Evolutionary conservation across 1,140 invertebrate genomes (phyloP).

Genomic region (Triops cancriformis): DNA sequence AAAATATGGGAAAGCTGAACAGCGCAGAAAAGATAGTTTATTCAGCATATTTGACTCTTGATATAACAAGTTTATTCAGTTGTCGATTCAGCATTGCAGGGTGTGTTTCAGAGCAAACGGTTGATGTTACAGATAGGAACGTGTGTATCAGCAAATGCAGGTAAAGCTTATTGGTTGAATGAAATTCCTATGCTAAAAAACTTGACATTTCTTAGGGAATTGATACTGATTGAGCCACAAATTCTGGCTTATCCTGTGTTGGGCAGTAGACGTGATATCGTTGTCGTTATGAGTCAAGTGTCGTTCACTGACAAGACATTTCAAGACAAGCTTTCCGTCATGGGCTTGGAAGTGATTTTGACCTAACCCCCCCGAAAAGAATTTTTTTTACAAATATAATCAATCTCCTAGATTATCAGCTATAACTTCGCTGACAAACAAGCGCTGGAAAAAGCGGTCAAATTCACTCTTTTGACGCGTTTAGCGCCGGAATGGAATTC

Average conservation of each 20-base stretch:
- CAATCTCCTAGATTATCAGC: not conserved
- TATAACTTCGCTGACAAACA: not conserved
- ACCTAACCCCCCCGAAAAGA: not conserved
- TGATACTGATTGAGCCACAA: not conserved
- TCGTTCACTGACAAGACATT: not conserved
- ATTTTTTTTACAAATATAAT: not conserved
- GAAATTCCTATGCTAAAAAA: not conserved
- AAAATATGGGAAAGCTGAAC: not conserved
- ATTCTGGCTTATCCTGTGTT: not conserved
- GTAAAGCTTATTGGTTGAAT: not conserved
- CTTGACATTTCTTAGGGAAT: not conserved
- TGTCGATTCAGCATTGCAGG: not conserved
- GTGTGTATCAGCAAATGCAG: not conserved
- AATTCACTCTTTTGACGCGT: not conserved
- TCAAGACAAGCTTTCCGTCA: not conserved
- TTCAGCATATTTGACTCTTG: not conserved
- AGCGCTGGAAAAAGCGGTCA: not conserved
- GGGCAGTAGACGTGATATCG: not conserved
- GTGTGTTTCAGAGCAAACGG: not conserved
- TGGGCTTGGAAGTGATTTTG: not conserved
- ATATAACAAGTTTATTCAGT: not conserved
- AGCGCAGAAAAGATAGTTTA: not conserved
- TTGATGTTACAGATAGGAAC: not conserved
- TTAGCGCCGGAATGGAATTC: not conserved
- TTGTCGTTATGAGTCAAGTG: not conserved